Evolutionary conservation across 2,888 invertebrate genomes (phyloP).

Genomic region (Napeogenes sylphis): DNA sequence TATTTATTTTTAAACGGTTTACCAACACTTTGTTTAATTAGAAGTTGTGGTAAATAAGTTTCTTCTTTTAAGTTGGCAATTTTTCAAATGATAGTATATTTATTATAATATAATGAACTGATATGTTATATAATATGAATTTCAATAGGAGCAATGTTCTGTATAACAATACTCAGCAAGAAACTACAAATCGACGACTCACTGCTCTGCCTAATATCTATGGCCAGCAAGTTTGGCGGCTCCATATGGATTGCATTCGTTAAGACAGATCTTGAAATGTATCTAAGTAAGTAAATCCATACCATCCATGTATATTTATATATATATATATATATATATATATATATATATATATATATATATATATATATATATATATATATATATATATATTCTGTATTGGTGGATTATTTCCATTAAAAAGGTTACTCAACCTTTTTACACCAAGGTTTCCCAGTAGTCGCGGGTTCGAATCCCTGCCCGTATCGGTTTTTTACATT

Average conservation of each 20-base stretch:
- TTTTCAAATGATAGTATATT: not conserved
- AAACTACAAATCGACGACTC: constrained; percentile 63
- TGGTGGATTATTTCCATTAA: too few species aligned
- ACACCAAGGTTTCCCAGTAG: too few species aligned
- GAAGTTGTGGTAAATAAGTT: not conserved
- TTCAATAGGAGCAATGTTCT: constrained; percentile 65
- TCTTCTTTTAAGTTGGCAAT: constrained; percentile 3
- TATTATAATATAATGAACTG: not conserved
- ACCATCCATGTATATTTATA: not conserved
- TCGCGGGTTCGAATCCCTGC: too few species aligned
- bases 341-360: too few species aligned
- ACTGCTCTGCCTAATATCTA: constrained; percentile 60
- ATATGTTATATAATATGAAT: not conserved
- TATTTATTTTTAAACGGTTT: constrained; percentile 5
- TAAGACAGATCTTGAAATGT: constrained; percentile 63
- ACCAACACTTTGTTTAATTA: not conserved
- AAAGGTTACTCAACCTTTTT: too few species aligned
- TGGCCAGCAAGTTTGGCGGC: constrained; percentile 63
- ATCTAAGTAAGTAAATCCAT: constrained; percentile 49
- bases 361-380: too few species aligned
- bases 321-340: too few species aligned
- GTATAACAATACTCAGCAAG: constrained; percentile 62
- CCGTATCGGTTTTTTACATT: too few species aligned
- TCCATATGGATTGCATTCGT: constrained; percentile 69
- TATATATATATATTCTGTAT: too few species aligned